Conservation (phyloP, 2,113 vertebrate genomes). For the Ciconia maguari region DNA sequence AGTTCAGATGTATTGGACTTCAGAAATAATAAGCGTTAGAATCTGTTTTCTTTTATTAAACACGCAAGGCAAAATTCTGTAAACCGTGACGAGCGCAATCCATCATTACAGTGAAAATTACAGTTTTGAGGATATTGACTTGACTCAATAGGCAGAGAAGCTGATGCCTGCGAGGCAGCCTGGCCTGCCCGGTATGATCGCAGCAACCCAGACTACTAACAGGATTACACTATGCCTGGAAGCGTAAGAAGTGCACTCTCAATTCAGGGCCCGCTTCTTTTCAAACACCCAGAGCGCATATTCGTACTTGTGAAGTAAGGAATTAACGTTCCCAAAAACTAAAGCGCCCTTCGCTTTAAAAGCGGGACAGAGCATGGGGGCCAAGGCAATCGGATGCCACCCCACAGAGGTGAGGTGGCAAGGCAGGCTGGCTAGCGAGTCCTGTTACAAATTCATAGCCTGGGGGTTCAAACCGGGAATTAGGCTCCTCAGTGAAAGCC, state of each 20-base stretch:
- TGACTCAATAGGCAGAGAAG: slow-evolving; percentile 35
- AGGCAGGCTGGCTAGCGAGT: neutral
- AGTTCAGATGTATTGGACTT: slow-evolving; percentile 53
- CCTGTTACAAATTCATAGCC: neutral
- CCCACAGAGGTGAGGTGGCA: neutral
- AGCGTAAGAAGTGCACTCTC: neutral
- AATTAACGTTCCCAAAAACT: slow-evolving; percentile 6
- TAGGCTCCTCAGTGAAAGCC: neutral
- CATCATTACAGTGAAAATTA: slow-evolving; percentile 66
- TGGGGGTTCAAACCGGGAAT: neutral
- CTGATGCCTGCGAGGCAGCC: slow-evolving; percentile 53
- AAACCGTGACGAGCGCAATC: slow-evolving; percentile 41
- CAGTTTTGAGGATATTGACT: slow-evolving; percentile 52
- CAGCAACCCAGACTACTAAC: slow-evolving; percentile 18
- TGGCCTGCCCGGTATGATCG: neutral
- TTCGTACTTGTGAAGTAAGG: neutral
- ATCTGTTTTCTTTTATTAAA: slow-evolving; percentile 52
- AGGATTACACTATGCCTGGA: slow-evolving; percentile 22
- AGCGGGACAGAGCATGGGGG: neutral
- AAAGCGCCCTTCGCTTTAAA: neutral
- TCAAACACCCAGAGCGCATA: neutral
- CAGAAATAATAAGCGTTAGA: slow-evolving; percentile 42
- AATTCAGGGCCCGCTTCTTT: neutral
- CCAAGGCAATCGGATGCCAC: fast-evolving
- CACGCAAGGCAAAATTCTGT: slow-evolving; percentile 18